Conservation (phyloP, 2,888 invertebrate species). For the Phymatocera aterrima region DNA sequence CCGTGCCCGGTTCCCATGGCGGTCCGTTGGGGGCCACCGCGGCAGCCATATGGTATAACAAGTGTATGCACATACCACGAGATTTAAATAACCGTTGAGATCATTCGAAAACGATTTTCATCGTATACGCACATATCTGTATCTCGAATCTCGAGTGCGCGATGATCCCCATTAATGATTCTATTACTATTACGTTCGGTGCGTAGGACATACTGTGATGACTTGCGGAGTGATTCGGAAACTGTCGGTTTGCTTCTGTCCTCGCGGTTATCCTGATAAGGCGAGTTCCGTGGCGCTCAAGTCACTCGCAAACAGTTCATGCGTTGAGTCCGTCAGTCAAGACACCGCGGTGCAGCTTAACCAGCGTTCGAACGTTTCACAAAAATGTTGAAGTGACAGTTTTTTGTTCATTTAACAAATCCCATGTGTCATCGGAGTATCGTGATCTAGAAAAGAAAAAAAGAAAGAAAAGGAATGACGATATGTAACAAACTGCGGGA, state of each 20-base stretch:
- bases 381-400: neutral
- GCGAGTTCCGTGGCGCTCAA: neutral
- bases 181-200: neutral
- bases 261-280: conserved; percentile 31
- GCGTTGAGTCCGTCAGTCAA: conserved; percentile 23
- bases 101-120: conserved; percentile 20
- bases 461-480: neutral
- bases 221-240: conserved; percentile 13
- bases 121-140: too few relatives aligned
- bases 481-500: neutral
- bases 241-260: conserved; percentile 7
- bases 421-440: neutral
- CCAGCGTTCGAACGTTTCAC: neutral
- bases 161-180: conserved; percentile 33
- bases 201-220: neutral
- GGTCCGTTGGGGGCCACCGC: conserved; percentile 72
- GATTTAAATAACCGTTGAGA: conserved; percentile 74
- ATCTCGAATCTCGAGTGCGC: too few relatives aligned
- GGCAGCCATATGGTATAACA: conserved; percentile 70
- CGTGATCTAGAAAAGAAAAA: neutral
- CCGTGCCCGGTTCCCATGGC: conserved; percentile 73
- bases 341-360: neutral
- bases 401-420: neutral
- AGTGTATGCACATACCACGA: conserved; percentile 72
- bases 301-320: conserved; percentile 17